Evolutionary conservation across 2,797 vertebrate genomes (phyloP), one percentile per base, ranked within the genome.

Genomic region (Sphenodon punctatus): DNA sequence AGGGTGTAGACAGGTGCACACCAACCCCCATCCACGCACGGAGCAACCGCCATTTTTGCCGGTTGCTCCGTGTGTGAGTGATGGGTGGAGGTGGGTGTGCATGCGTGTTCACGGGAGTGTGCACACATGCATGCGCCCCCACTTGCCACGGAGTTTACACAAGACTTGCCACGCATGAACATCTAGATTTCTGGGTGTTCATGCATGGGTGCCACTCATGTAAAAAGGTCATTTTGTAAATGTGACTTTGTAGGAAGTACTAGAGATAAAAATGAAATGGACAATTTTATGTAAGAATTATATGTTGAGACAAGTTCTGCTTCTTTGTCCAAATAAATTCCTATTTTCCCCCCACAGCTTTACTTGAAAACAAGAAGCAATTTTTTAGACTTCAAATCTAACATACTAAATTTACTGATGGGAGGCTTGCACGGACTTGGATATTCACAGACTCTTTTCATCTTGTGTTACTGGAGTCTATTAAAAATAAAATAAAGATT

Each of bases 401-500:
- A 64, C 3, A 32, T 45, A 25, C 38, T 13, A 27, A 78, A 49
- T 25, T 80, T 55, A 68, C 15, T 59, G 66, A 49, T 68, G 53
- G 72, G 30, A 66, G 76, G 58, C 32, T 80, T 41, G 48, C 7
- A 49, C 3, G 4, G 63, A 39, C 43, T 3, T 46, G 20, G 23
- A 53, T 69, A 55, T 22, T 66, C 78, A 49, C 66, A 70, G 30
- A 30, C 20, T 84, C 66, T 51, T 13, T 75, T 74, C 63, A 51
- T 36, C 11, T 67, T 8, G 1, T 13, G 45, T 67, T 83, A 55
- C 17, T 87, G 84, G 70, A 88, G 36, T 42, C 22, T 73, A 63
- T 65, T 58, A 49, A 85, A 67, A 53, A 27, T 32, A 3, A 86
- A 74, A 73, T 41, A 82, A 39, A 19, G 67, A n/a, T 75, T 48